Evolutionary conservation across 2,888 invertebrate species (phyloP), one percentile per base, ranked within the genome.

Genomic region (Autographa gamma): DNA sequence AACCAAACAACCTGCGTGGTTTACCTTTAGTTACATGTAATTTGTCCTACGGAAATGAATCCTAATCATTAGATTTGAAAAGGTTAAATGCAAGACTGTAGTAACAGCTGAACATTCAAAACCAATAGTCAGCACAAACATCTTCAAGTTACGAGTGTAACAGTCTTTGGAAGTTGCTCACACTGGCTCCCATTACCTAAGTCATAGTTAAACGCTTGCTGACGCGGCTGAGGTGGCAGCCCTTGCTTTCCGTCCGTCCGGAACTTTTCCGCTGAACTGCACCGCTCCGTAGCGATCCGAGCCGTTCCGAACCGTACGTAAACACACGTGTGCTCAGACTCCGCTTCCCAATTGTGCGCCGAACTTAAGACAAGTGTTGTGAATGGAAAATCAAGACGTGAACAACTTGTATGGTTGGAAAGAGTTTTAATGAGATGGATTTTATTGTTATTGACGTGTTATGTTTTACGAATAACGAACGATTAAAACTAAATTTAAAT

Each of bases 201-300:
- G 64, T 34, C 60, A 19, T 38, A 66, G 56, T 74, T 62, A 41
- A 43, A 48, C 18, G 13, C 72, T 56, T 66, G 72, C 72, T 72
- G 80, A 75, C 73, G 76, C 18, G 25, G 54, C 19, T 0, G 60
- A 60, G 32, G 62, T 48, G 19, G 13, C 65, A 19, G 13, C n/a
- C 34, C n/a, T 25, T 32, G 6, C 43, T 62, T 41, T 54, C 77
- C 64, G 73, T 43, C 66, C 58, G 13, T 16, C 41, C 25, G 32
- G 59, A 63, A 82, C 60, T 80, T 79, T 74, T 48, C 58, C 72
- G 73, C 69, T 76, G 73, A 79, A 73, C 68, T 11, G 38, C 11
- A 8, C 25, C 25, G 25, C 25, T 25, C 25, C 38, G 38, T 38
- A 8, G 4, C 34, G 34, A 5, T 8, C 34, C 79, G 60, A 64